Percentiles rank a stretch among this genome's conserved stretches.
phyloP scores from a whole-genome alignment of 2,888 invertebrate genomes.

The Ophion ventricosus region DNA sequence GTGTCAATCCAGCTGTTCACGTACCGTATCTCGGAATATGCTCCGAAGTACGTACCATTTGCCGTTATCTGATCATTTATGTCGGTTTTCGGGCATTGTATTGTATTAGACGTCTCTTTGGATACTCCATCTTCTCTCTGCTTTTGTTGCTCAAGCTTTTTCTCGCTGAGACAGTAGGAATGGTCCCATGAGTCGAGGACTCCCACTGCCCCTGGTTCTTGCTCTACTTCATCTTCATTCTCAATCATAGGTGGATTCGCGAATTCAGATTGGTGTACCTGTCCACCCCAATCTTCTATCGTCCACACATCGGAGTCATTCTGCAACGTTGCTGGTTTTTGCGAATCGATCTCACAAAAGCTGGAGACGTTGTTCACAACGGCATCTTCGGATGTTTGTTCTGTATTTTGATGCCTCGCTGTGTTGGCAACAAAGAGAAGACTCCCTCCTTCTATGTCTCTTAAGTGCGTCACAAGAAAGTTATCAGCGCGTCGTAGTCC shows the following conservation, averaged over 20 bases:
- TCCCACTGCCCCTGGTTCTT: too few relatives aligned
- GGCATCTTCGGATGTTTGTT: background rate
- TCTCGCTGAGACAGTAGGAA: background rate
- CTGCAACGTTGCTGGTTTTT: too few relatives aligned
- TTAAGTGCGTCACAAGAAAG: background rate
- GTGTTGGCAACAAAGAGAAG: conserved; percentile 6
- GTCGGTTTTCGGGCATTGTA: background rate
- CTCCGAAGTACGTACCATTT: background rate
- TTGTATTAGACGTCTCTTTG: background rate
- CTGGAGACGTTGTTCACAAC: background rate
- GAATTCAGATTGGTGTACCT: background rate
- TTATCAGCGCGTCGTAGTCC: conserved; percentile 1
- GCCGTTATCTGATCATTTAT: background rate
- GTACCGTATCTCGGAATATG: background rate
- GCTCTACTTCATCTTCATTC: too few relatives aligned
- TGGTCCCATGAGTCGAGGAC: too few relatives aligned
- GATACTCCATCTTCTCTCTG: background rate
- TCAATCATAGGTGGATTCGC: too few relatives aligned
- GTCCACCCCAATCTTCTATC: background rate
- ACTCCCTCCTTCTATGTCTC: background rate
- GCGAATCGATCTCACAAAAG: too few relatives aligned
- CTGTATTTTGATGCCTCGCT: background rate
- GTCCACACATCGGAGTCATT: too few relatives aligned
- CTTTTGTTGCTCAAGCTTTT: background rate
- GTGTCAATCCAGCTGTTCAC: background rate